Percentiles rank a stretch among this genome's conserved stretches.
These are phyloP conservation scores for Prunella fulvescens DNA, from an alignment of 2,113 vertebrate genomes.

Conservation along the genomic window DNA sequence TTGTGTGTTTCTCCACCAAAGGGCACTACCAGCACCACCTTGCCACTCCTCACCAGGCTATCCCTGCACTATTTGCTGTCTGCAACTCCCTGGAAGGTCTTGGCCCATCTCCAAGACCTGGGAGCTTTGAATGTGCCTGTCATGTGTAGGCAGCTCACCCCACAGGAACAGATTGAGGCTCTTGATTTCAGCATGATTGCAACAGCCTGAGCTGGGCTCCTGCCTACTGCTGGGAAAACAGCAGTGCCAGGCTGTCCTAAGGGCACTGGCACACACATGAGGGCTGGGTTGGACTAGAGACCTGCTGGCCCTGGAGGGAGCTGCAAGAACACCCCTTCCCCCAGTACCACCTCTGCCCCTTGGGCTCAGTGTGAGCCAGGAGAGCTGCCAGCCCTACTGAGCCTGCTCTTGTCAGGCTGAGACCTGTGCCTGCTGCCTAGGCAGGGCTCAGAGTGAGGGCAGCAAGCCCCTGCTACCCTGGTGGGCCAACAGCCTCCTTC, in stretches of 20 bases:
- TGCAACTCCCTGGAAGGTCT: background rate
- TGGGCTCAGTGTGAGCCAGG: accelerated
- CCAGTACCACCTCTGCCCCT: background rate
- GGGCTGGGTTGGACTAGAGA: background rate
- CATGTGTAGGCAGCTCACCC: background rate
- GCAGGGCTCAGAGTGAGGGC: background rate
- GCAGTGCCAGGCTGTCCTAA: background rate
- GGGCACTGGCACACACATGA: background rate
- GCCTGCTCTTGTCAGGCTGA: background rate
- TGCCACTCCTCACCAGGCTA: background rate
- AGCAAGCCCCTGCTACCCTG: background rate
- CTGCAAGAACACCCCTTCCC: background rate
- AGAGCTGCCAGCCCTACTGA: background rate
- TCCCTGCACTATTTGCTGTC: background rate
- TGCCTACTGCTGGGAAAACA: background rate
- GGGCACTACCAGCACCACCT: background rate
- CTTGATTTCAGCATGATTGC: background rate
- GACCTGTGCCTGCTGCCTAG: background rate
- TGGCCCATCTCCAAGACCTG: background rate
- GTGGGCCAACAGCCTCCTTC: background rate
- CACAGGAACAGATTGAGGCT: background rate
- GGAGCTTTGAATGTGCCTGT: background rate
- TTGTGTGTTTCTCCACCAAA: background rate
- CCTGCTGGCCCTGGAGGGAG: background rate
- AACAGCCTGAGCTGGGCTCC: background rate